A percentile compares a stretch with the other conserved stretches of the same genome.
phyloP scores from a whole-genome alignment of 2,888 invertebrate species.

The Drosophila flavopinicola region DNA sequence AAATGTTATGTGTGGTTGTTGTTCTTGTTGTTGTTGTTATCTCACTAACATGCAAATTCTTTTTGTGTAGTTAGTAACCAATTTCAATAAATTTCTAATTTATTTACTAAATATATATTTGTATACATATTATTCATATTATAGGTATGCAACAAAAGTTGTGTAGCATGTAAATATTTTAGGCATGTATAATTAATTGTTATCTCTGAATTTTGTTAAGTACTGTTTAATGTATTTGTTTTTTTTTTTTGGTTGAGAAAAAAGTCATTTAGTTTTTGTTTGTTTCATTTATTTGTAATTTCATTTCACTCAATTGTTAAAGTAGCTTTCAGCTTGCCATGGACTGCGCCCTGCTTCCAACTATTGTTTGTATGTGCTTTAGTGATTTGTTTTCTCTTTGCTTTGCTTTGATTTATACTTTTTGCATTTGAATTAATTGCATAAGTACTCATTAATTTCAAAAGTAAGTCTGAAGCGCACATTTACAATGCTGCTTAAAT shows the following conservation, averaged over 20 bases:
- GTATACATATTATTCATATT: constrained; percentile 20
- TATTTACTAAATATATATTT: constrained; percentile 19
- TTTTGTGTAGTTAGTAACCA: constrained; percentile 29
- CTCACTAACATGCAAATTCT: constrained; percentile 13
- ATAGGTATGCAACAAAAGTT: too few species aligned
- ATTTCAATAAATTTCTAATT: constrained; percentile 40
- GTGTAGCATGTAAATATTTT: constrained; percentile 11
- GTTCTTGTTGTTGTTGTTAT: constrained; percentile 1
- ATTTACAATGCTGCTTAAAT: constrained; percentile 78
- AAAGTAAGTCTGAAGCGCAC: constrained; percentile 72
- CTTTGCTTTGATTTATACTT: constrained; percentile 12
- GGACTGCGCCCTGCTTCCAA: constrained; percentile 57
- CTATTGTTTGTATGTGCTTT: constrained; percentile 39
- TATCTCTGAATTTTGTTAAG: constrained; percentile 31
- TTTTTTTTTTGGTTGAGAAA: constrained; percentile 56
- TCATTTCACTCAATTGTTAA: constrained; percentile 57
- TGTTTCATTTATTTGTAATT: constrained; percentile 50
- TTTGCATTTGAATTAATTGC: constrained; percentile 28
- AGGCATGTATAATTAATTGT: constrained; percentile 20
- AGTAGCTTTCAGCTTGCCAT: constrained; percentile 61
- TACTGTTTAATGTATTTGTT: background rate
- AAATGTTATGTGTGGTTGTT: constrained; percentile 1
- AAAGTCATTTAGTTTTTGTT: constrained; percentile 62
- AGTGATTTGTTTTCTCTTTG: constrained; percentile 31
- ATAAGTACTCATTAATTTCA: constrained; percentile 41